Evolutionary conservation across 1,140 invertebrate species (phyloP).

Genomic region (Caenorhabditis briggsae): DNA sequence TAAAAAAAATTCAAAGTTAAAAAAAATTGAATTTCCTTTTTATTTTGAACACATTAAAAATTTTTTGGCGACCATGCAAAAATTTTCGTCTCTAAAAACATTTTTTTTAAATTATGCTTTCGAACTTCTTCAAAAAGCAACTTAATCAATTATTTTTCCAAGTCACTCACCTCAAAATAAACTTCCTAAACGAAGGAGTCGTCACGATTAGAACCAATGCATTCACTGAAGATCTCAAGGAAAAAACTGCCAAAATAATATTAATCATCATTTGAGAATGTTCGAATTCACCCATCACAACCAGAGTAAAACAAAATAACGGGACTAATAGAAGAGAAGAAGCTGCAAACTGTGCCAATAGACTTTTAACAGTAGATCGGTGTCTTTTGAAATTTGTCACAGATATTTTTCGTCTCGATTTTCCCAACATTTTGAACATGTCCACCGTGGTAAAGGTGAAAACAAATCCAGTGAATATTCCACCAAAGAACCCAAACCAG

Average conservation of each 20-base stretch:
- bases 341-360: not conserved
- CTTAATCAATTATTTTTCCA: not conserved
- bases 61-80: too few species aligned
- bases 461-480: not conserved
- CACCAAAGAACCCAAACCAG: not conserved
- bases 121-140: too few species aligned
- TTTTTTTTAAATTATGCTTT: too few species aligned
- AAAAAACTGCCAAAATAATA: not conserved
- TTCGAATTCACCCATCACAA: not conserved
- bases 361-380: not conserved
- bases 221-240: not conserved
- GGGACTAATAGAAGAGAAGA: not conserved
- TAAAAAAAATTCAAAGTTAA: too few species aligned
- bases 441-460: not conserved
- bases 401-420: not conserved
- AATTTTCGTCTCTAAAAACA: too few species aligned
- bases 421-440: conserved; percentile 5
- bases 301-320: not conserved
- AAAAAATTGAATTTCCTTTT: too few species aligned
- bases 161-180: not conserved
- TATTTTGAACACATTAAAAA: too few species aligned
- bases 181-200: not conserved
- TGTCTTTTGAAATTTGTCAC: not conserved
- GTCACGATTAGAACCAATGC: not conserved
- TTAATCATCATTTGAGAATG: not conserved